Evolutionary conservation across 2,888 invertebrate species (phyloP).

Genomic region (Alloscopus bannaensis): DNA sequence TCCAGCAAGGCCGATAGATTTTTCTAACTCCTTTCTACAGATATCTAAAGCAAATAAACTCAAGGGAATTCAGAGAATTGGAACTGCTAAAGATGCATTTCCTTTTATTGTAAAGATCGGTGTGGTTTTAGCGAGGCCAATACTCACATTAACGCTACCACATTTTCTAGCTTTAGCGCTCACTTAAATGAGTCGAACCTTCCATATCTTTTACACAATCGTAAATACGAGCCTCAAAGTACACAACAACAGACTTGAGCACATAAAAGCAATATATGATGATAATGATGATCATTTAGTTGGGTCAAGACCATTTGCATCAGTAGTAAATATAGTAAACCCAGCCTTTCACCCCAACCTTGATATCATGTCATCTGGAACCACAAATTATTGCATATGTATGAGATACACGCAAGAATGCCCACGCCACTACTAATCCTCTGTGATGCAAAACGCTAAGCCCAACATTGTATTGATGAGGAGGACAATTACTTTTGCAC

Average conservation of each 20-base stretch:
- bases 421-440: neutral
- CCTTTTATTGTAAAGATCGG: neutral
- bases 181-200: neutral
- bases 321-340: slow-evolving; percentile 15
- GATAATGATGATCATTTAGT: slow-evolving; percentile 6
- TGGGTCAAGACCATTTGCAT: slow-evolving; percentile 46
- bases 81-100: no score
- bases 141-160: neutral
- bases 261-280: neutral
- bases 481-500: neutral
- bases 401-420: neutral
- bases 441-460: neutral
- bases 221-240: no score
- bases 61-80: no score
- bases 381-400: slow-evolving; percentile 21
- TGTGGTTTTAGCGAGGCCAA: neutral
- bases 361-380: slow-evolving; percentile 59
- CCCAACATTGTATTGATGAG: neutral
- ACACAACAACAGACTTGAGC: neutral
- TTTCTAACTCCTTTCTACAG: neutral
- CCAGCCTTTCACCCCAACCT: slow-evolving; percentile 33
- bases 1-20: neutral
- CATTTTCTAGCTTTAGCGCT: slow-evolving; percentile 3
- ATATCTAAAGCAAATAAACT: no score
- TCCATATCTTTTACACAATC: neutral